A percentile compares a stretch with the other conserved stretches of the same genome.
Evolutionary conservation across 2,888 invertebrate species (phyloP).

Genomic region (Molorchus minor): DNA sequence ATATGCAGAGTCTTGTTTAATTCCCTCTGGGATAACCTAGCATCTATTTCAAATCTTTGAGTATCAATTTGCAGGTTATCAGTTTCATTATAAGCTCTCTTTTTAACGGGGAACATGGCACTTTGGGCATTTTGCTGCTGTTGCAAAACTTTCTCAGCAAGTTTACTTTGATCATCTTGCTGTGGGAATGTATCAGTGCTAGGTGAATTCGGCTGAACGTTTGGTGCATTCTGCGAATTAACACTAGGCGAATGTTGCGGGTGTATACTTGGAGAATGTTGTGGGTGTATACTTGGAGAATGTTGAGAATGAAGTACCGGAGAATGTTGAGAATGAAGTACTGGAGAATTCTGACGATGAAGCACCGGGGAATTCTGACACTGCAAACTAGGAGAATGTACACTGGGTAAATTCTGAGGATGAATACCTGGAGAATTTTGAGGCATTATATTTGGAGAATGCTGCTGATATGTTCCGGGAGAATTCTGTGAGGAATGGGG

Average conservation of each 20-base stretch:
- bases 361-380: constrained; percentile 22
- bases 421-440: constrained; percentile 25
- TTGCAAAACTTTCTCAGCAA: constrained; percentile 30
- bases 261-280: constrained; percentile 10
- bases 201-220: constrained; percentile 13
- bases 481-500: constrained; percentile 38
- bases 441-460: constrained; percentile 29
- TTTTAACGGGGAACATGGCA: constrained; percentile 71
- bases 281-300: constrained; percentile 24
- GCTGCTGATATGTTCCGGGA: constrained; percentile 33
- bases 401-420: constrained; percentile 33
- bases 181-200: constrained; percentile 32
- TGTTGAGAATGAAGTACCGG: constrained; percentile 9
- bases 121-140: constrained; percentile 53
- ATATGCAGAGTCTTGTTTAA: constrained; percentile 37
- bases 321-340: constrained; percentile 15
- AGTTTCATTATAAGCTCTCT: constrained; percentile 69
- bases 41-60: constrained; percentile 39
- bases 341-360: constrained; percentile 16
- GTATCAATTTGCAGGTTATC: constrained; percentile 47
- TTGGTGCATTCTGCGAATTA: constrained; percentile 11
- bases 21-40: constrained; percentile 30
- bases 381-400: constrained; percentile 27
- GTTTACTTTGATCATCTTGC: constrained; percentile 39
- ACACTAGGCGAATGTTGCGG: constrained; percentile 24